These are phyloP conservation scores for Copidosoma floridanum DNA, from an alignment of 1,140 invertebrate genomes.

Conservation along the genomic window DNA sequence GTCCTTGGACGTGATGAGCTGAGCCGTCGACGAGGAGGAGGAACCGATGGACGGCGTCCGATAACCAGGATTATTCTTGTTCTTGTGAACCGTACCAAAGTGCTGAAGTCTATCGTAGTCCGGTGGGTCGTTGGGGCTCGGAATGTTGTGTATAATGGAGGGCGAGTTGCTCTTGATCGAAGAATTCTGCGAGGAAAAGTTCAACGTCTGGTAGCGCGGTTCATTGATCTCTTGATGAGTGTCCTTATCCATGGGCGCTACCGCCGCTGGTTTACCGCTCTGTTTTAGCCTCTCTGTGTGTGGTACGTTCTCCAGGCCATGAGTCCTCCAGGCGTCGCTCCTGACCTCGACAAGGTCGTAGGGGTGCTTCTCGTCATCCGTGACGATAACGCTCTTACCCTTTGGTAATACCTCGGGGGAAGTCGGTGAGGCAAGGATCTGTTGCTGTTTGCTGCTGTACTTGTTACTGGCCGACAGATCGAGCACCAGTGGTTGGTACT, in stretches of 20 bases:
- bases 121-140: slow-evolving; percentile 39
- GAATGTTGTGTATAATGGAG: slow-evolving; percentile 40
- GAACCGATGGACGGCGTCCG: slow-evolving; percentile 56
- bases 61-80: slow-evolving; percentile 66
- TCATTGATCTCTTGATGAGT: slow-evolving; percentile 28
- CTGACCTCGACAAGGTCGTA: slow-evolving; percentile 71
- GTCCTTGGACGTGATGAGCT: slow-evolving; percentile 32
- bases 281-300: slow-evolving; percentile 59
- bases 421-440: slow-evolving; percentile 35
- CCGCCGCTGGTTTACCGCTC: no score
- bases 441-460: slow-evolving; percentile 38
- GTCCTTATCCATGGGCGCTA: no score
- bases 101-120: slow-evolving; percentile 78
- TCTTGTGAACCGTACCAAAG: slow-evolving; percentile 71
- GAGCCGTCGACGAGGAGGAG: slow-evolving; percentile 32
- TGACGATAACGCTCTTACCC: slow-evolving; percentile 41
- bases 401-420: slow-evolving; percentile 42
- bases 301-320: slow-evolving; percentile 69
- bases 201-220: slow-evolving; percentile 46
- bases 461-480: slow-evolving; percentile 36
- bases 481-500: no score
- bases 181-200: slow-evolving; percentile 35
- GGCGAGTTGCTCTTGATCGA: slow-evolving; percentile 37
- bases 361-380: slow-evolving; percentile 48
- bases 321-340: slow-evolving; percentile 74